Evolutionary conservation across 2,888 invertebrate species (phyloP), one percentile per base, ranked within the genome.

Genomic region (Baccha elongata): DNA sequence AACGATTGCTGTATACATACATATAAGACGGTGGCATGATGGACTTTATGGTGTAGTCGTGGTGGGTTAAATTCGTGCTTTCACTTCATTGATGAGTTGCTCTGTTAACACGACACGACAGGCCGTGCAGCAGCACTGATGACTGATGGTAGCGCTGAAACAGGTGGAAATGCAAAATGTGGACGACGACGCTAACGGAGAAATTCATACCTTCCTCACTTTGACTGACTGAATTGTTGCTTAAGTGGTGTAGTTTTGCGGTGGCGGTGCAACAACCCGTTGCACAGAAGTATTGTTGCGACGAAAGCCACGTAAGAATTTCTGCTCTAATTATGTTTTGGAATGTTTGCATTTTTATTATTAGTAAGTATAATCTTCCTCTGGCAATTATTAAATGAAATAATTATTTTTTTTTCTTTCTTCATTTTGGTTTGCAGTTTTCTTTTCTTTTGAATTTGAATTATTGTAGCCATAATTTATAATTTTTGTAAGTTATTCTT

Each of bases 291-390:
- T 89, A 89, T 89, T 88, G 88, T 60, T 60, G 60, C 89, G 89
- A 89, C 90, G 89, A 89, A 89, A 89, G 89, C 89, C 89, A 89
- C 90, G 89, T 90, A 89, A 90, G 90, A 89, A 88, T 90, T 90
- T 90, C 89, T 89, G 90, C 90, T 90, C 90, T 89, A 89, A 89
- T 90, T 90, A 88, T 87, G 86, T 87, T 86, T 87, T 87, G 90
- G 90, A 88, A 90, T 90, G 87, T 88, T 87, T 74, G 44, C 32
- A 32, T 48, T 17, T 26, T 11, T 44, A 23, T 55, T 53, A 62
- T 29, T 29, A 8, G 19, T 46, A 8, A 37, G 26, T 8, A 44
- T 42, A 15, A 48, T 62, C 71, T 62, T 52, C 50, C 32, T 55
- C 37, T 15, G 13, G 44, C 32, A 32, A 65, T 84, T 74, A 69